Evolutionary conservation across 2,797 vertebrate species (phyloP).

Genomic region (Basileuterus tristriatus): DNA sequence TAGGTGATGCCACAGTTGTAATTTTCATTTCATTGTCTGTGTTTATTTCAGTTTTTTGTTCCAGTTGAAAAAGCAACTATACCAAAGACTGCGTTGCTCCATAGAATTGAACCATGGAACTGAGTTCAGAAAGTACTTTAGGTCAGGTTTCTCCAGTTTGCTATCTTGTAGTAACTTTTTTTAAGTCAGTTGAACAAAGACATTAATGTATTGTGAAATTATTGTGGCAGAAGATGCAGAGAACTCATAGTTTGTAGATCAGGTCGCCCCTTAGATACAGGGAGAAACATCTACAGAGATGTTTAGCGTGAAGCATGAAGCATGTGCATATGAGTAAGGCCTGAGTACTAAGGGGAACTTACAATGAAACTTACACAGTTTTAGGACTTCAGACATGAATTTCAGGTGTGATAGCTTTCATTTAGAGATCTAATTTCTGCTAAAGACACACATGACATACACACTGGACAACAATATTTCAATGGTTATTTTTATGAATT

Average conservation of each 20-base stretch:
- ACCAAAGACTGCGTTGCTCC: background rate
- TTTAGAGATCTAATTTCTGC: background rate
- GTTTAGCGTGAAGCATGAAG: rapidly evolving
- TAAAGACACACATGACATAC: rapidly evolving
- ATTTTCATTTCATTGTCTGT: background rate
- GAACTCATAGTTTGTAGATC: background rate
- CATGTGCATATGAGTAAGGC: background rate
- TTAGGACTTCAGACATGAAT: background rate
- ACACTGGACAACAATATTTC: background rate
- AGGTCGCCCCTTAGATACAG: background rate
- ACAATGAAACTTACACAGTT: rapidly evolving
- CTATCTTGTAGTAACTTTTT: background rate
- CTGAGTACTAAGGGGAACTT: background rate
- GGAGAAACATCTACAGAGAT: background rate
- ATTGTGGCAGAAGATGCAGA: background rate
- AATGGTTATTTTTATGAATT: background rate
- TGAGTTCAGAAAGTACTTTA: background rate
- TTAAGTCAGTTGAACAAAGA: background rate
- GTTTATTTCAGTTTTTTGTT: background rate
- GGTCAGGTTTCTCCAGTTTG: background rate
- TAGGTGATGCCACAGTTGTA: background rate
- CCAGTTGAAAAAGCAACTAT: background rate
- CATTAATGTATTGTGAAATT: background rate
- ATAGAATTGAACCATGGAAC: background rate
- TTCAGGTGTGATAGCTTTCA: background rate